A percentile compares a stretch with the other conserved stretches of the same genome.
phyloP scores from a whole-genome alignment of 2,888 invertebrate genomes.

The Mellilla xanthometata region DNA sequence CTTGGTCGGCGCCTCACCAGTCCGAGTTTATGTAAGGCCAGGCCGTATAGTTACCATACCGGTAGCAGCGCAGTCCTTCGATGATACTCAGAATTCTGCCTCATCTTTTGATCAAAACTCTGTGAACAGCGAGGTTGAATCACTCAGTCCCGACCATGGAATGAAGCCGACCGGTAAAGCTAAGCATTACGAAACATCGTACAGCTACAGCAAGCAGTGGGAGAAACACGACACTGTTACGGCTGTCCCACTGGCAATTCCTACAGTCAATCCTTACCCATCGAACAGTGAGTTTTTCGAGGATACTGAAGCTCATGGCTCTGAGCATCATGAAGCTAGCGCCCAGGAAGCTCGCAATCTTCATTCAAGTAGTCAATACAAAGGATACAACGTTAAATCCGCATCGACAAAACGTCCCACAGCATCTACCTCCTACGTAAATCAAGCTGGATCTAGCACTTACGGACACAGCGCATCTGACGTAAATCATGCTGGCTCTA shows the following conservation, averaged over 20 bases:
- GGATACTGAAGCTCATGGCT: conserved; percentile 41
- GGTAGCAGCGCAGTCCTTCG: conserved; percentile 51
- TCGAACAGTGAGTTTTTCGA: conserved; percentile 60
- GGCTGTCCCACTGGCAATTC: conserved; percentile 34
- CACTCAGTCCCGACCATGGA: conserved; percentile 39
- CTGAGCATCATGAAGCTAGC: conserved; percentile 35
- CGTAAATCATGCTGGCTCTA: too few species aligned
- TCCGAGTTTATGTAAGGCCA: conserved; percentile 59
- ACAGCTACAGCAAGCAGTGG: conserved; percentile 71
- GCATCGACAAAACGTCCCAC: conserved; percentile 41
- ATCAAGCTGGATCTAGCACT: too few species aligned
- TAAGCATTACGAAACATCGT: conserved; percentile 68
- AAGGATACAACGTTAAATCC: conserved; percentile 47
- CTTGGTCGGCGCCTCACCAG: conserved; percentile 49
- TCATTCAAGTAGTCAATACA: conserved; percentile 36
- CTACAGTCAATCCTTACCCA: conserved; percentile 50
- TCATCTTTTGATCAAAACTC: conserved; percentile 46
- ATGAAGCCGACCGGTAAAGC: conserved; percentile 40
- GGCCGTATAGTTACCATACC: conserved; percentile 60
- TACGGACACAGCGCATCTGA: conserved; percentile 35
- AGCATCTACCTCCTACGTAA: too few species aligned
- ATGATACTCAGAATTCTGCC: conserved; percentile 35
- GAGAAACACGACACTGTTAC: conserved; percentile 60
- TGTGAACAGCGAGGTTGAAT: conserved; percentile 54
- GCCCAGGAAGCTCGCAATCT: conserved; percentile 39